Base-by-base conservation (phyloP, 2,797 vertebrate species). In the Eupleurogrammus muticus region DNA sequence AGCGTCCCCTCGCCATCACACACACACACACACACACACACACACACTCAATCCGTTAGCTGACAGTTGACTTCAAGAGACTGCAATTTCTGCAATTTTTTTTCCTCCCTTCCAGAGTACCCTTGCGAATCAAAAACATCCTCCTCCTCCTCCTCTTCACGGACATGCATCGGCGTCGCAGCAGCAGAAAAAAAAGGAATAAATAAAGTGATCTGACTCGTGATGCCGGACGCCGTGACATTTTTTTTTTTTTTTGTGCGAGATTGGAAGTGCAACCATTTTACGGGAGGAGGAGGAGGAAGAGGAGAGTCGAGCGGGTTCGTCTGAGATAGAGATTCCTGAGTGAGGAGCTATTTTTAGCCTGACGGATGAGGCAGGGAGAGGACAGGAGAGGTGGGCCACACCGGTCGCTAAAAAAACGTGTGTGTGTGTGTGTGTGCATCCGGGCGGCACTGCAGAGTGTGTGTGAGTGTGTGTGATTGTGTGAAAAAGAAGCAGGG, bases 301-400 rank as follows among this genome's bases (percentile, higher is more conserved):
- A 58, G 73, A 72, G 74, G 73, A 64, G 77, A 83, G 74, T 76
- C 55, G n/a, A 82, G 67, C 6, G 28, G 28, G 3, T 3, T 3
- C 28, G 28, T 28, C 28, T 28, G 28, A 3, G 6, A 28, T 3
- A 89, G 88, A 82, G 77, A 77, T 82, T 87, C 87, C 82, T 89
- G 81, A 89, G 83, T 75, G 68, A 84, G 62, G 70, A 38, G 67
- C 76, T 91, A 93, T 92, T 92, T 93, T 89, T 91, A 93, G 87
- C 68, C 53, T 66, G 44, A 82, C 68, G 74, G 85, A 86, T 73
- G 76, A 83, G 70, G 84, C 78, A 69, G 56, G 73, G 74, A 62
- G 74, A 78, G 82, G 64, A 82, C n/a, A n/a, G n/a, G n/a, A n/a
- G n/a, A 86, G 87, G 85, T 65, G 84, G 87, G 70, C 85, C 73